Base-by-base conservation (phyloP, 2,797 vertebrate genomes). In the Fistularia commersonii region DNA sequence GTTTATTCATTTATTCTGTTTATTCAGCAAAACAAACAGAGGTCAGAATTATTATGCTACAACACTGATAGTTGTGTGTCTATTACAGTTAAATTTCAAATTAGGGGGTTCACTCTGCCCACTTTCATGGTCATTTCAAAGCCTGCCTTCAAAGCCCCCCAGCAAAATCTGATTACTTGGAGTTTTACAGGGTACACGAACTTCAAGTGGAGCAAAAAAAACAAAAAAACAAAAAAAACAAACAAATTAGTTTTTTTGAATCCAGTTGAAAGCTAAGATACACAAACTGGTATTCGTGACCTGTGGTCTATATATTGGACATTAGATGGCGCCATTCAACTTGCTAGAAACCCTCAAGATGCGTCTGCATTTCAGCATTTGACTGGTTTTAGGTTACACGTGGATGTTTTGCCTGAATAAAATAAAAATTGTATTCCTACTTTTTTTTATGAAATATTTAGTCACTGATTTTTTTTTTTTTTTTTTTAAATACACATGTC, bases 291-390 rank as follows among this genome's bases (percentile, higher is more conserved):
- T 32, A 37, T 14, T 61, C 31, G 6, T 42, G 7, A 32, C 32
- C 44, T 69, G 74, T 12, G 6, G 52, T 84, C 34, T 77, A 34
- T 42, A 14, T 15, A 3, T 8, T 52, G 60, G 50, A 57, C 88
- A 78, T 77, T 88, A 89, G 88, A 86, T 89, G 88, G 86, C 80
- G 83, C 87, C 87, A 86, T 85, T 80, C 76, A 69, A 81, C 84
- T 80, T 84, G 83, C 75, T 80, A 71, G 73, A 72, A 82, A 76
- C 44, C 53, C 8, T 8, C 44, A 9, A 31, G 13, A 59, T 14
- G 23, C 4, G 23, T 50, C 46, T 39, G 45, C 32, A 44, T 61
- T 65, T 61, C 67, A 63, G 5, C 47, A 31, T 61, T 52, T 32
- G 46, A 42, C 65, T 52, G 64, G 63, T 60, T 38, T 72, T 75